Percentiles rank a stretch among this genome's conserved stretches.
These are phyloP conservation scores for Nomada fabriciana DNA, from an alignment of 2,888 invertebrate species.

Conservation along the genomic window DNA sequence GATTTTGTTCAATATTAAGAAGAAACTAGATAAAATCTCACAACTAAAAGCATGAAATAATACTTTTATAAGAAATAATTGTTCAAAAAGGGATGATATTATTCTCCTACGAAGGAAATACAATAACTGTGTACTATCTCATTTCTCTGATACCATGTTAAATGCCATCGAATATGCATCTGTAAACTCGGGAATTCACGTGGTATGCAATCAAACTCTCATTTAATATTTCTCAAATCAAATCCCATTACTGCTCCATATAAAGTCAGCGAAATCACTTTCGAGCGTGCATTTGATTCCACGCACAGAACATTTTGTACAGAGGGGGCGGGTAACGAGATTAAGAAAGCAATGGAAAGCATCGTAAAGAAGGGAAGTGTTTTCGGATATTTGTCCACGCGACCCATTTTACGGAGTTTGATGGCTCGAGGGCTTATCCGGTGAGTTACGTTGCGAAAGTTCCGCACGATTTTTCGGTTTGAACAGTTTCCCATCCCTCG, in stretches of 20 bases:
- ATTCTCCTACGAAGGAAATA: too few species aligned
- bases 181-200: too few species aligned
- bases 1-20: too few species aligned
- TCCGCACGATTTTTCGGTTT: slow-evolving; percentile 59
- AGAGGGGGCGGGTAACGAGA: not conserved
- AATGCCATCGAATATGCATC: too few species aligned
- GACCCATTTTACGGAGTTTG: slow-evolving; percentile 57
- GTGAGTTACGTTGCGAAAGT: slow-evolving; percentile 62
- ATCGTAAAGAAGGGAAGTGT: slow-evolving; percentile 51
- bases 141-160: too few species aligned
- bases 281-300: not conserved
- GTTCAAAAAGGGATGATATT: too few species aligned
- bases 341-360: not conserved
- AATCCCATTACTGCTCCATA: not conserved
- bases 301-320: not conserved
- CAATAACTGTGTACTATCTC: too few species aligned
- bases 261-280: not conserved
- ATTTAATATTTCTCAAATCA: not conserved
- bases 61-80: too few species aligned
- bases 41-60: too few species aligned
- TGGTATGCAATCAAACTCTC: too few species aligned
- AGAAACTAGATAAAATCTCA: too few species aligned
- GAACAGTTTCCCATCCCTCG: slow-evolving; percentile 49
- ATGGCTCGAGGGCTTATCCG: slow-evolving; percentile 52
- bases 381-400: slow-evolving; percentile 61